phyloP scores from a whole-genome alignment of 2,888 invertebrate species.

The Spatulosminthurus flaviceps region DNA sequence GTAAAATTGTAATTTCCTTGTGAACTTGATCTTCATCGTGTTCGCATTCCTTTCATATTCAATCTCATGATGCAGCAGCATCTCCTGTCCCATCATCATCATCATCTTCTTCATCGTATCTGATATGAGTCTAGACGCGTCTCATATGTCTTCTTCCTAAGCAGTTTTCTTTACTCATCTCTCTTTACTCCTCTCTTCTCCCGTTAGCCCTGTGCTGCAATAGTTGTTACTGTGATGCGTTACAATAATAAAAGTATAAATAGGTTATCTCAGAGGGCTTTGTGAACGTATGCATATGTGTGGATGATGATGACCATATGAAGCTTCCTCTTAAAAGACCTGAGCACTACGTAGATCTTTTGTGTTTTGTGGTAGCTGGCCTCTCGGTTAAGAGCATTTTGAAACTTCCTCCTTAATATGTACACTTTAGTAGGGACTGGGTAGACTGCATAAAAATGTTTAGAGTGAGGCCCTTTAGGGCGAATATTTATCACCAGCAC shows the following conservation, averaged over 20 bases:
- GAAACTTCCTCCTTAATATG: slow-evolving; percentile 33
- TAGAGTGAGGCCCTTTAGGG: slow-evolving; percentile 18
- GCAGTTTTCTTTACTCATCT: slow-evolving; percentile 35
- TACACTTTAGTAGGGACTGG: background rate
- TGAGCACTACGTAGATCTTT: slow-evolving; percentile 11
- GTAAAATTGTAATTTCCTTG: slow-evolving; percentile 51
- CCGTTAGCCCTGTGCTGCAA: slow-evolving; percentile 30
- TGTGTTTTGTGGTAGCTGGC: slow-evolving; percentile 27
- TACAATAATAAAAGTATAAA: slow-evolving; percentile 34
- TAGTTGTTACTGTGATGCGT: slow-evolving; percentile 19
- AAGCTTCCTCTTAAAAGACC: background rate
- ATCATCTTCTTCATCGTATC: slow-evolving; percentile 14
- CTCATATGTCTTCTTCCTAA: slow-evolving; percentile 31
- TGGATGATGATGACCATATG: slow-evolving; percentile 26
- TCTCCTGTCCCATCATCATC: slow-evolving; percentile 3
- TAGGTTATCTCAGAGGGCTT: slow-evolving; percentile 41
- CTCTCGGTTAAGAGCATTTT: slow-evolving; percentile 35
- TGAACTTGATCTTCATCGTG: slow-evolving; percentile 44
- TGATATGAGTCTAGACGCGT: background rate
- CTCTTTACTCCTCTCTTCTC: slow-evolving; percentile 40
- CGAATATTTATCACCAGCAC: slow-evolving; percentile 8
- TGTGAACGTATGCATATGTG: background rate
- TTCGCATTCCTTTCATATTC: slow-evolving; percentile 40
- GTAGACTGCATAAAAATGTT: slow-evolving; percentile 3
- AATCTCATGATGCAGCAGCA: slow-evolving; percentile 41